Evolutionary conservation across 1,140 invertebrate genomes (phyloP).

Genomic region (Marisa cornuarietis): DNA sequence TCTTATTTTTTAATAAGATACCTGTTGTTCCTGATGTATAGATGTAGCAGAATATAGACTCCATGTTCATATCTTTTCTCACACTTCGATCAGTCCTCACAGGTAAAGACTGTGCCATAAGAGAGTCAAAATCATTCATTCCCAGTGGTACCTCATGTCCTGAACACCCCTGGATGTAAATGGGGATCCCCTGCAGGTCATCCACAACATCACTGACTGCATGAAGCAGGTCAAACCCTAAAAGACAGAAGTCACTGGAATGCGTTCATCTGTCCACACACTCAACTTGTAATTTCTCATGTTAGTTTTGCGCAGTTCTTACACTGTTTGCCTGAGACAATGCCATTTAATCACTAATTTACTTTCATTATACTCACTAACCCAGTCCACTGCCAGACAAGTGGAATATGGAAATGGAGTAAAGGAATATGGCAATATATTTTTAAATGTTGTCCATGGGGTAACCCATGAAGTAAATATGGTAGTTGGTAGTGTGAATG

Average conservation of each 20-base stretch:
- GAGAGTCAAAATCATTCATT: slow-evolving; percentile 18
- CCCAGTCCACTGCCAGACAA: no score
- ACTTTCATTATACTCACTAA: no score
- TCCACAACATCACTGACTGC: slow-evolving; percentile 36
- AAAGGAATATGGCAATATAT: no score
- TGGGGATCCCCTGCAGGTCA: slow-evolving; percentile 35
- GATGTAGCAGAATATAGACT: slow-evolving; percentile 24
- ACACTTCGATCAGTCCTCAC: slow-evolving; percentile 8
- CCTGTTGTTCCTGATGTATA: slow-evolving; percentile 35
- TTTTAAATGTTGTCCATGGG: no score
- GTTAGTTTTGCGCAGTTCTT: no score
- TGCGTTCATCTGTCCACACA: background rate
- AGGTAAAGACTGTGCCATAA: slow-evolving; percentile 16
- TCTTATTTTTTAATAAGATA: background rate
- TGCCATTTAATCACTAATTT: no score
- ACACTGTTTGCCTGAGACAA: no score
- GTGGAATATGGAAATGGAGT: no score
- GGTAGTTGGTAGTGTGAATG: no score
- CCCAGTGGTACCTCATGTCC: slow-evolving; percentile 10
- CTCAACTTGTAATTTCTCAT: no score
- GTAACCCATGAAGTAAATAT: no score
- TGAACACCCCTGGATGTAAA: slow-evolving; percentile 41
- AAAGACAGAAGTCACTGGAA: background rate
- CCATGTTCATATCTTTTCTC: slow-evolving; percentile 18
- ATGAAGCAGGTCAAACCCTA: slow-evolving; percentile 43